phyloP scores from a whole-genome alignment of 1,140 invertebrate species.

The Nasonia giraulti region DNA sequence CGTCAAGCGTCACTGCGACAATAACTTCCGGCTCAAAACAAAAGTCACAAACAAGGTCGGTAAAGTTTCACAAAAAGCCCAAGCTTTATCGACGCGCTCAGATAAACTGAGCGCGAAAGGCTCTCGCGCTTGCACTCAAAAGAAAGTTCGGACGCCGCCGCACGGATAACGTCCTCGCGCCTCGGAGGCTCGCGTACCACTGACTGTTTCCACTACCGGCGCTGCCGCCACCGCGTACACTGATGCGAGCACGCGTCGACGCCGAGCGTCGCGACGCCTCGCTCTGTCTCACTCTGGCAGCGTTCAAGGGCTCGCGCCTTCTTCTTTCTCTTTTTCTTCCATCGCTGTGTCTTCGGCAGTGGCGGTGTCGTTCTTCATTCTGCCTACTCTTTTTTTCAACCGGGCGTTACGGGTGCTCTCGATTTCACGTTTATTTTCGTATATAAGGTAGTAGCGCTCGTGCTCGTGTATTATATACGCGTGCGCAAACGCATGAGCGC shows the following conservation, averaged over 20 bases:
- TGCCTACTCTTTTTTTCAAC: not conserved
- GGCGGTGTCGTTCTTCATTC: not conserved
- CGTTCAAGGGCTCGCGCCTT: conserved; percentile 22
- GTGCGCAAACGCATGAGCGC: too few relatives aligned
- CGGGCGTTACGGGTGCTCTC: not conserved
- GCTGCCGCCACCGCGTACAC: not conserved
- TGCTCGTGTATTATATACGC: not conserved
- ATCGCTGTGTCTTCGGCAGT: not conserved
- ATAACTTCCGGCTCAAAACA: too few relatives aligned
- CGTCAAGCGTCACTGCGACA: not conserved
- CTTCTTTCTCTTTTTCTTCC: not conserved
- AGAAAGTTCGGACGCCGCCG: not conserved
- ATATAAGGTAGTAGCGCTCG: conserved; percentile 13
- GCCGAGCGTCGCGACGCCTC: conserved; percentile 10
- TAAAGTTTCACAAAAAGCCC: too few relatives aligned
- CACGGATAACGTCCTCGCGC: conserved; percentile 62
- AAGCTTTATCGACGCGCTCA: too few relatives aligned
- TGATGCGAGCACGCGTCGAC: not conserved
- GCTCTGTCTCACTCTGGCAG: not conserved
- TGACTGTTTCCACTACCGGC: conserved; percentile 62
- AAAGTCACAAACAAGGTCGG: too few relatives aligned
- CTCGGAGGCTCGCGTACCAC: conserved; percentile 69
- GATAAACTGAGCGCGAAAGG: too few relatives aligned
- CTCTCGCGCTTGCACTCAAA: too few relatives aligned
- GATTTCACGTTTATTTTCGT: conserved; percentile 43